Evolutionary conservation across 2,888 invertebrate species (phyloP), one percentile per base, ranked within the genome.

Genomic region (Cheilosia grossa): DNA sequence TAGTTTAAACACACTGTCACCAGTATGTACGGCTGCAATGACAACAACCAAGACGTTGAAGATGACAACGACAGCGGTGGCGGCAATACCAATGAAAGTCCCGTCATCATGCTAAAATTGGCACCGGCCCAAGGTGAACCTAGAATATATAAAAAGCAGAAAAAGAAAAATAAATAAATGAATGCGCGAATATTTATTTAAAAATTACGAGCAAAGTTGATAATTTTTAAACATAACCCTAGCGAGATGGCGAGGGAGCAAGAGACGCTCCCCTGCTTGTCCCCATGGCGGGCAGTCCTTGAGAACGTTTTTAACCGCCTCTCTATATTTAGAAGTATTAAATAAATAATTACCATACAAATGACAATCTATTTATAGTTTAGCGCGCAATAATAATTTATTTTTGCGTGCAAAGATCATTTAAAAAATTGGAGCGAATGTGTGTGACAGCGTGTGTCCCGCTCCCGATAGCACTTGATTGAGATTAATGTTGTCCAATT

Each of bases 31-130:
- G 67, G 75, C 63, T 75, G 75, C 66, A 85, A 72, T 72, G 81
- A 81, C 85, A 75, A 81, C 74, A 81, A 81, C 85, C 66, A 77
- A 66, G 75, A 77, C 75, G 54, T 54, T 67, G 78, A 78, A 44
- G 61, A 72, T 72, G 75, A 73, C 72, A 69, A 73, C 79, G 74
- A 72, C 81, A 81, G 70, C 67, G 80, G 85, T 81, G 75, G 77
- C 75, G 81, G 81, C 72, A 85, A 81, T 81, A 81, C 56, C 85
- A 85, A 77, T 75, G 85, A 85, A 81, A 85, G 72, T 85, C 81
- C 85, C 85, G 85, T 85, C 85, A 85, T 85, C 81, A 85, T 85
- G 85, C 72, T 85, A 77, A 85, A 85, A 80, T 85, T 85, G 85
- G 85, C 85, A 85, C 72, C 70, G 66, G 72, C 75, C 85, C 85